phyloP scores from a whole-genome alignment of 2,113 vertebrate genomes.

The Nyctereutes procyonoides region DNA sequence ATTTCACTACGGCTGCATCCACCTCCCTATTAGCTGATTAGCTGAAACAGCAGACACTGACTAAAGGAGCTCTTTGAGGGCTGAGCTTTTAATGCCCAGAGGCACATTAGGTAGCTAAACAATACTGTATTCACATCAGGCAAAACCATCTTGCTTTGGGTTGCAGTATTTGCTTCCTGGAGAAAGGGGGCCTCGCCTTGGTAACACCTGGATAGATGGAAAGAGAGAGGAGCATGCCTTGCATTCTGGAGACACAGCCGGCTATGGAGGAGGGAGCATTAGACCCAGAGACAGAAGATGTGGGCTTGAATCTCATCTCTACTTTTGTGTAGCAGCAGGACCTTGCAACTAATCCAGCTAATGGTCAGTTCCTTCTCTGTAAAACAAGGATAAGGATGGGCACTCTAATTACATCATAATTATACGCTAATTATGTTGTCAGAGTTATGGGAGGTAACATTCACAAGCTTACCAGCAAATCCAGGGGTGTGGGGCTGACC shows the following conservation, averaged over 20 bases:
- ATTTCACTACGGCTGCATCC: constrained; percentile 8
- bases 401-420: neutral
- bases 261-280: neutral
- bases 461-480: neutral
- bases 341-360: neutral
- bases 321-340: neutral
- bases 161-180: neutral
- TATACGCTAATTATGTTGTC: neutral
- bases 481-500: neutral
- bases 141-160: neutral
- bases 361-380: neutral
- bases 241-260: neutral
- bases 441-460: neutral
- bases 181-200: neutral
- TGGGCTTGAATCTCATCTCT: constrained; percentile 3
- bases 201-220: neutral
- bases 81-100: constrained; percentile 53
- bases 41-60: constrained; percentile 8
- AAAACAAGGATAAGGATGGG: neutral
- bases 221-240: neutral
- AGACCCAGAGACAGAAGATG: neutral
- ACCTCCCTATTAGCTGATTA: constrained; percentile 58
- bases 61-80: neutral
- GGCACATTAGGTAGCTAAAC: neutral
- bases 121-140: neutral